Base-by-base conservation (phyloP, 2,113 vertebrate genomes). In the Spilogale gracilis region DNA sequence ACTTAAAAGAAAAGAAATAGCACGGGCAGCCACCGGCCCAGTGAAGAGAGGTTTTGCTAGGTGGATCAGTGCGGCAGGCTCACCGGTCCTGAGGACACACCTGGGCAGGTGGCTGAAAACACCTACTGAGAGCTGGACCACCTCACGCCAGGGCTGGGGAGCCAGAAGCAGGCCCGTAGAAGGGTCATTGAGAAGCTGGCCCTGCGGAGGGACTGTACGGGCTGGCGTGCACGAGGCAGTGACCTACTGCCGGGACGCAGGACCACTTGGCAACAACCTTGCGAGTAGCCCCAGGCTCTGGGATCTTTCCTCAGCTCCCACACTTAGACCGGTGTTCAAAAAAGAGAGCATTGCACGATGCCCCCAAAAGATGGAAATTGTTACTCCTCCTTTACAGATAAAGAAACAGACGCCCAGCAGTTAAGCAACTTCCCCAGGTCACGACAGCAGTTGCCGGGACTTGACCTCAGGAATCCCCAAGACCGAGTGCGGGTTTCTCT, bases 401-500 rank as follows among this genome's bases (percentile, higher is more conserved):
- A 76, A 6, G 3, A 71, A 89, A 73, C 60, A 61, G 81, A 52
- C 17, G 27, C 54, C 48, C 65, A 30, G 63, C 48, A 43, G 78
- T 43, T 67, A 61, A 27, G 43, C 21, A 4, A 93, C 56, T 30
- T 84, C 65, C n/a, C 30, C n/a, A 54, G 48, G 54, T 56, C n/a
- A 12, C 56, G 13, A 20, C 63, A 14, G 43, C 65, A 84, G 56
- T 82, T 78, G 32, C 60, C 12, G 30, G 25, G 48, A 60, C 79
- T 80, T 79, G 48, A 79, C 96, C 92, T 86, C 50, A 85, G 58
- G n/a, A 82, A 93, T 90, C 73, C 89, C 43, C 20, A 21, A 71
- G 73, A 76, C 60, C 0, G 3, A 86, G 91, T 56, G 71, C 76
- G 18, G 17, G 25, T 69, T 48, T 78, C 89, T 71, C 23, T 90